A percentile compares a stretch with the other conserved stretches of the same genome.
phyloP scores from a whole-genome alignment of 2,888 invertebrate species.

The Graphium colonna region DNA sequence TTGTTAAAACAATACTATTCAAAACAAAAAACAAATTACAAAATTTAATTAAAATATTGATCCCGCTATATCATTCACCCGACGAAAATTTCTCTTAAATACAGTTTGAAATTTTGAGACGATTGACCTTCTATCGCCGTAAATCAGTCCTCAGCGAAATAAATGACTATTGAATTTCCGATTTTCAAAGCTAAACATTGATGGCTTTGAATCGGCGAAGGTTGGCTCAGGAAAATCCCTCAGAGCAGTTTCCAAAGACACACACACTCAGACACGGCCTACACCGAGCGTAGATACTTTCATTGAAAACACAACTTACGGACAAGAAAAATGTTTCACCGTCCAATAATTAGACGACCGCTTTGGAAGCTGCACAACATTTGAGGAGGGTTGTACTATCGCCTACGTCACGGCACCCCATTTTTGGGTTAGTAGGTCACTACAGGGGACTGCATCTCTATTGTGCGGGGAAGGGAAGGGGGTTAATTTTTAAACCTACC shows the following conservation, averaged over 20 bases:
- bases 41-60: too few species aligned
- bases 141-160: constrained; percentile 8
- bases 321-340: constrained; percentile 45
- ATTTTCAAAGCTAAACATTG: constrained; percentile 22
- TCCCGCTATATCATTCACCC: too few species aligned
- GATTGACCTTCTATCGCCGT: neutral
- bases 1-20: too few species aligned
- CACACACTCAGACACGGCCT: constrained; percentile 35
- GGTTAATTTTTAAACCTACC: constrained; percentile 56
- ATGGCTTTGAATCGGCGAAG: constrained; percentile 33
- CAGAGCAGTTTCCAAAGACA: constrained; percentile 32
- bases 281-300: constrained; percentile 49
- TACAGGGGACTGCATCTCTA: constrained; percentile 63
- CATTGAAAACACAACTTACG: constrained; percentile 63
- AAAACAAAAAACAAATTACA: too few species aligned
- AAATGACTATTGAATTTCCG: neutral
- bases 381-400: constrained; percentile 50
- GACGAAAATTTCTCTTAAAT: neutral
- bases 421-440: constrained; percentile 77
- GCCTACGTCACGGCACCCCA: constrained; percentile 67
- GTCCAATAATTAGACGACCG: constrained; percentile 25
- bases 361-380: constrained; percentile 33
- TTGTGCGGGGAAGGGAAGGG: constrained; percentile 48
- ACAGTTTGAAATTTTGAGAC: neutral
- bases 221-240: constrained; percentile 36